Evolutionary conservation across 1,140 invertebrate species (phyloP).

Genomic region (Cepaea nemoralis): DNA sequence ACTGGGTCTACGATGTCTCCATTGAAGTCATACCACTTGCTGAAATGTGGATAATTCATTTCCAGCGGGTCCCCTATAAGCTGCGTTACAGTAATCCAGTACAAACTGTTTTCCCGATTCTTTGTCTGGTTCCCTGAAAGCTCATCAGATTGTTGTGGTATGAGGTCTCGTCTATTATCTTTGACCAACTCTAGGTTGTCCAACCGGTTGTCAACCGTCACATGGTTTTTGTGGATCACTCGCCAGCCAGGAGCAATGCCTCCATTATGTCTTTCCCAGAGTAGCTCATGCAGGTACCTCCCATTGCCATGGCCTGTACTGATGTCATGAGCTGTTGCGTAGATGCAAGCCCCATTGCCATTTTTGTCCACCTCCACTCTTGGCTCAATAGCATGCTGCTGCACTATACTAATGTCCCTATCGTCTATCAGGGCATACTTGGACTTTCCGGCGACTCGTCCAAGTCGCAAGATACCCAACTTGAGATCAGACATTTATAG

Average conservation of each 20-base stretch:
- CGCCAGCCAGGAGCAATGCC: constrained; percentile 73
- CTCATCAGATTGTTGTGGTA: constrained; percentile 33
- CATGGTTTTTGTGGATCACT: constrained; percentile 73
- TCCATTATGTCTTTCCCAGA: constrained; percentile 75
- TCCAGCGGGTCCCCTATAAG: constrained; percentile 71
- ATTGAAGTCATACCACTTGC: constrained; percentile 72
- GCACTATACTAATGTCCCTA: constrained; percentile 73
- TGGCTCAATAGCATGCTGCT: constrained; percentile 74
- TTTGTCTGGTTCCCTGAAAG: constrained; percentile 45
- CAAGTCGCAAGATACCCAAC: constrained; percentile 72
- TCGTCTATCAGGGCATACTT: constrained; percentile 75
- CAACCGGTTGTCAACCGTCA: constrained; percentile 75
- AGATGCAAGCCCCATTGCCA: constrained; percentile 74
- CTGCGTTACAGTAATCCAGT: constrained; percentile 75
- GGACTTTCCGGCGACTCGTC: constrained; percentile 73
- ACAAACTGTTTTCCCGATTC: constrained; percentile 72
- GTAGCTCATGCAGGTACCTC: constrained; percentile 72
- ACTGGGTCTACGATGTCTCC: constrained; percentile 72
- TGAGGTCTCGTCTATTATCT: constrained; percentile 42
- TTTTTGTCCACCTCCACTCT: constrained; percentile 73
- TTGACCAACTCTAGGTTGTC: constrained; percentile 73
- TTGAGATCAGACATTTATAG: constrained; percentile 65
- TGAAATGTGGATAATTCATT: constrained; percentile 65
- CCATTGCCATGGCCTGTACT: constrained; percentile 69
- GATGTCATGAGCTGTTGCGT: constrained; percentile 73